Evolutionary conservation across 1,140 invertebrate species (phyloP), one percentile per base, ranked within the genome.

Genomic region (Epicauta chinensis): DNA sequence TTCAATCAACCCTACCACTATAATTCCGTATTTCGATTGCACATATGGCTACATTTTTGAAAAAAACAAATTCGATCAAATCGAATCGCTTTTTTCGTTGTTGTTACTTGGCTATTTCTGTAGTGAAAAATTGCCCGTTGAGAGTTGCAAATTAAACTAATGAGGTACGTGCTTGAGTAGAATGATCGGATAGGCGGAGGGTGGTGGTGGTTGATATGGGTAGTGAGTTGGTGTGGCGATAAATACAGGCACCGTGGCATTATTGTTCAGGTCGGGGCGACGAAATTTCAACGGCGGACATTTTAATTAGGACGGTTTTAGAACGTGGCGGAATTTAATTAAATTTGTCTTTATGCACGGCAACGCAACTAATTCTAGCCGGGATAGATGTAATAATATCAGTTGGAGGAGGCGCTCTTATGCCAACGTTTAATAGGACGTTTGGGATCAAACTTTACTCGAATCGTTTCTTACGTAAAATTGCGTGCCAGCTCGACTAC

Each of bases 1-100:
- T 56, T 53, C 57, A 59, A 59, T 59, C 57, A 56, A 52, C 51
- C 53, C 52, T 55, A 36, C 53, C 23, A 23, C n/a, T n/a, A n/a
- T n/a, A n/a, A n/a, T 23, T 23, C 23, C 4, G 23, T 5, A 23
- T 23, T 23, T 23, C 23, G 4, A 23, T 23, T 23, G 23, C 23
- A 23, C 23, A 23, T 23, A 7, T 23, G 23, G 4, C 23, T 23
- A n/a, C n/a, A n/a, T n/a, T n/a, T n/a, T n/a, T n/a, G n/a, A n/a
- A n/a, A n/a, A n/a, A n/a, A n/a, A n/a, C n/a, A n/a, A n/a, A n/a
- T n/a, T n/a, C n/a, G n/a, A n/a, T n/a, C n/a, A n/a, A n/a, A n/a
- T n/a, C n/a, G n/a, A n/a, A n/a, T n/a, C n/a, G n/a, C n/a, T n/a
- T n/a, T n/a, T n/a, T n/a, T n/a, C n/a, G n/a, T n/a, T n/a, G n/a